Evolutionary conservation across 2,888 invertebrate species (phyloP), one percentile per base, ranked within the genome.

Genomic region (Pedicia rivosa): DNA sequence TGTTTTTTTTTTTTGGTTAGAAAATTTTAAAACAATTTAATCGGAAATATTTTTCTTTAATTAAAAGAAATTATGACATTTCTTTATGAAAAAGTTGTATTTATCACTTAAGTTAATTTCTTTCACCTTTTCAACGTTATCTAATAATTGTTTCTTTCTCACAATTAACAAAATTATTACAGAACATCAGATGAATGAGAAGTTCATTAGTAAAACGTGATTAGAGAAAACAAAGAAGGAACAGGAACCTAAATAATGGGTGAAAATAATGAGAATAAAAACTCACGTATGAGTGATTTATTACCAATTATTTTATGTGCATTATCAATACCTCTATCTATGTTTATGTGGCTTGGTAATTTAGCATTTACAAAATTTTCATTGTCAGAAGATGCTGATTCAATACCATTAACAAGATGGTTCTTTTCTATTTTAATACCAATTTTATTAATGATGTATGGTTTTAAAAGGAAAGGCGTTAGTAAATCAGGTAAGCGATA

Each of bases 261-360:
- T 24, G n/a, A 24, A 6, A 20, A 20, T 20, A 20, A 20, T 10
- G 8, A 24, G 8, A 8, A 24, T 10, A 24, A 24, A 10, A 24
- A 5, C 8, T 24, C 8, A 10, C 24, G 14, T 14, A 13, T 42
- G 2, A 39, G 35, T 24, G 46, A 47, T 22, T 52, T 70, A 43
- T 50, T 72, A 48, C 74, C 75, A 39, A 64, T 80, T 27, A 49
- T 79, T 3, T 54, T 78, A 22, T 73, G 74, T 49, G 71, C 76
- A 4, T 59, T 79, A 41, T 70, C 79, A 3, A 73, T 82, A 50
- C 81, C 81, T 6, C 48, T 80, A n/a, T 79, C 82, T 1, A 72
- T 81, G 64, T 67, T 78, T 16, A 68, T 82, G 63, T 82, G 81
- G 81, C 66, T 73, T 43, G 67, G 72, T 15, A 80, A 80, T 57